Evolutionary conservation across 2,113 vertebrate species (phyloP).

Genomic region (Atractosteus spatula): DNA sequence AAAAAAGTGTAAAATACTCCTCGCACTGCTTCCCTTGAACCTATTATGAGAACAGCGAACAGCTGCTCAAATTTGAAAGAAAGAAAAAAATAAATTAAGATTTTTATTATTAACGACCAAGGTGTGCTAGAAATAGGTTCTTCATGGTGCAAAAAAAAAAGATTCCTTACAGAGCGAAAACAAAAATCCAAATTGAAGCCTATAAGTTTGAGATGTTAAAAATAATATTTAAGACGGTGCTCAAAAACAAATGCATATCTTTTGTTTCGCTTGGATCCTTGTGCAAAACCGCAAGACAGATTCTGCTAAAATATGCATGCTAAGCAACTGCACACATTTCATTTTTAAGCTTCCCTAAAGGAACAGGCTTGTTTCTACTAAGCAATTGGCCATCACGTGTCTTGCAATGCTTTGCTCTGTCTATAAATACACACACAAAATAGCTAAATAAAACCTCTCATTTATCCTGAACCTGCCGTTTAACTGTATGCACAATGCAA

Average conservation of each 20-base stretch:
- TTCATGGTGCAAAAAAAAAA: slow-evolving; percentile 14
- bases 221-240: slow-evolving; percentile 8
- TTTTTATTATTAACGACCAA: slow-evolving; percentile 23
- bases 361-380: slow-evolving; percentile 45
- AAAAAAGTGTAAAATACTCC: slow-evolving; percentile 35
- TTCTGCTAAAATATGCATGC: slow-evolving; percentile 62
- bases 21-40: slow-evolving; percentile 26
- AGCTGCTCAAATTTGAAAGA: slow-evolving; percentile 22
- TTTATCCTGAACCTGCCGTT: slow-evolving; percentile 27
- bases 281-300: slow-evolving; percentile 37
- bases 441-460: slow-evolving; percentile 31
- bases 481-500: slow-evolving; percentile 2
- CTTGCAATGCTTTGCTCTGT: slow-evolving; percentile 46
- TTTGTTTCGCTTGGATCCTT: slow-evolving; percentile 6
- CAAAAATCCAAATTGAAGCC: slow-evolving; percentile 20
- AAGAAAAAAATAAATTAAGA: slow-evolving; percentile 11
- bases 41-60: slow-evolving; percentile 9
- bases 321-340: slow-evolving; percentile 50
- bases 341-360: slow-evolving; percentile 67
- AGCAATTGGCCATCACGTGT: slow-evolving; percentile 33
- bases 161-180: slow-evolving; percentile 11
- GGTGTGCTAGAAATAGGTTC: slow-evolving; percentile 14
- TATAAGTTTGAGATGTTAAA: not conserved
- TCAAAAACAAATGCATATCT: slow-evolving; percentile 16
- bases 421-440: slow-evolving; percentile 23